These are phyloP conservation scores for Enteromius treurensis DNA, from an alignment of 2,797 vertebrate species.

Conservation along the genomic window DNA sequence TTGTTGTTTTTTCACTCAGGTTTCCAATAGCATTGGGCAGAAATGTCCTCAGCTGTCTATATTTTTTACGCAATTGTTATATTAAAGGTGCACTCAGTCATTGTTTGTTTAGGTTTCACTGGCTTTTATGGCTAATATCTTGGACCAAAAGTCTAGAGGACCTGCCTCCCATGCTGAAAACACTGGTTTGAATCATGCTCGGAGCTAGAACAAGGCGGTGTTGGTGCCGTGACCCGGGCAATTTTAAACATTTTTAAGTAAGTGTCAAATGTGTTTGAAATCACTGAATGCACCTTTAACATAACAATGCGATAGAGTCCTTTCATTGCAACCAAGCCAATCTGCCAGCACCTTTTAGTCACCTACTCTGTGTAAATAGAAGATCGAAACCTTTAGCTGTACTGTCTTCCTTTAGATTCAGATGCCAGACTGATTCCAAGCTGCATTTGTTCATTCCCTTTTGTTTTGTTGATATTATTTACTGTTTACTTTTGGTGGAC, in stretches of 20 bases:
- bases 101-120: background rate
- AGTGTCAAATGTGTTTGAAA: background rate
- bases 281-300: background rate
- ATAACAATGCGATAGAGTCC: background rate
- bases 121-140: background rate
- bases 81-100: conserved; percentile 14
- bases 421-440: background rate
- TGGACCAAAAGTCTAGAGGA: background rate
- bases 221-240: background rate
- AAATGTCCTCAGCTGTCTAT: background rate
- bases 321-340: conserved; percentile 3
- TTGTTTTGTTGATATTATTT: background rate
- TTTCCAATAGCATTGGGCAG: conserved; percentile 16
- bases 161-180: background rate
- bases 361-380: conserved; percentile 19
- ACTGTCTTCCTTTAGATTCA: conserved; percentile 21
- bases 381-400: background rate
- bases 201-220: background rate
- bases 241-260: background rate
- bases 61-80: background rate
- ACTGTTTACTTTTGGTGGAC: conserved; percentile 20
- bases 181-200: background rate
- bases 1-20: conserved; percentile 16
- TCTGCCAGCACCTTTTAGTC: conserved; percentile 3
- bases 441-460: background rate